phyloP scores from a whole-genome alignment of 2,797 vertebrate species.

The Clarias platycephalus region DNA sequence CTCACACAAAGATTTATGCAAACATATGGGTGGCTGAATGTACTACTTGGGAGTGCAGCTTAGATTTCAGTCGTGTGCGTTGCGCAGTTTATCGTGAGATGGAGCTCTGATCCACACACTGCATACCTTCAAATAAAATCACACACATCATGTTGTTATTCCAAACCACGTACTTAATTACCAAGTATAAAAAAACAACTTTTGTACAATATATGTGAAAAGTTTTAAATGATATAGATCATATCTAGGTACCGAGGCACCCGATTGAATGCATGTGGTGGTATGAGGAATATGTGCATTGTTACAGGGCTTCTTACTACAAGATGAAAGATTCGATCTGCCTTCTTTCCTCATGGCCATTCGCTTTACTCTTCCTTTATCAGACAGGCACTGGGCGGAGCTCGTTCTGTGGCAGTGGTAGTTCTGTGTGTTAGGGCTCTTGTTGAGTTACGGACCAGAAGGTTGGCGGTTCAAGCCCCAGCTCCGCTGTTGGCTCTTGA shows the following conservation, averaged over 20 bases:
- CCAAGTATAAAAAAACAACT: neutral
- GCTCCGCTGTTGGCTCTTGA: too few species aligned
- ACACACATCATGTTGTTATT: neutral
- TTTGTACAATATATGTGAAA: neutral
- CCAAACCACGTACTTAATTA: neutral
- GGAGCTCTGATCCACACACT: neutral
- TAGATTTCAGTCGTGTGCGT: conserved; percentile 19
- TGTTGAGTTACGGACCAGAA: too few species aligned
- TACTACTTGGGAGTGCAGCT: neutral
- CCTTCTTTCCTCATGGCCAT: neutral
- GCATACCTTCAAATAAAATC: conserved; percentile 14
- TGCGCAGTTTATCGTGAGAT: conserved; percentile 6
- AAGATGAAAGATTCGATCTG: conserved; percentile 9
- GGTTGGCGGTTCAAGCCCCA: too few species aligned
- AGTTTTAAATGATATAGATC: neutral
- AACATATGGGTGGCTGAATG: conserved; percentile 23
- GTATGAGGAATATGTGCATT: neutral
- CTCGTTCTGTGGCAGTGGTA: neutral
- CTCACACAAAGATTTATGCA: conserved; percentile 39
- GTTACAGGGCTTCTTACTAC: neutral
- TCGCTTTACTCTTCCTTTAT: neutral
- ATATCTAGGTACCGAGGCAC: neutral
- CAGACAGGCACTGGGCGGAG: neutral
- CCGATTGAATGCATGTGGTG: conserved; percentile 14
- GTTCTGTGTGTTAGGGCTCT: too few species aligned